Evolutionary conservation across 2,113 vertebrate species (phyloP).

Genomic region (Anas platyrhynchos): DNA sequence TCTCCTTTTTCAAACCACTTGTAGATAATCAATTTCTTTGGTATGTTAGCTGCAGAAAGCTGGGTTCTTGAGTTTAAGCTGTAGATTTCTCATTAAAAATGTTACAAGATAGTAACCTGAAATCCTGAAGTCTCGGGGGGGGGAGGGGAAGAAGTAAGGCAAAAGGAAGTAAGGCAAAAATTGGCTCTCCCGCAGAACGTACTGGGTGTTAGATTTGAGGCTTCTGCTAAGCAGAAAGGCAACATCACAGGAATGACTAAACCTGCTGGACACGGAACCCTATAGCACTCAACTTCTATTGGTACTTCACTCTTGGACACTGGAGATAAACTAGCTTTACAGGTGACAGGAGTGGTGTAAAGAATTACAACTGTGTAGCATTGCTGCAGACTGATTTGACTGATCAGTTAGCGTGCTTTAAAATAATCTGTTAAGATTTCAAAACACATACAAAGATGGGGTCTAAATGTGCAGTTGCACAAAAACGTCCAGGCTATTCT

Average conservation of each 20-base stretch:
- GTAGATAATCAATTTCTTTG: neutral
- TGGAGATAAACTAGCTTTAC: neutral
- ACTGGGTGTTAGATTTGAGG: neutral
- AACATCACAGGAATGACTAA: neutral
- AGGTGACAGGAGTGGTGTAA: neutral
- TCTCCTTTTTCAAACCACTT: neutral
- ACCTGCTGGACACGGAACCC: neutral
- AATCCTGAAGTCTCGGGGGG: neutral
- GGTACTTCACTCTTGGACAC: neutral
- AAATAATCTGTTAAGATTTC: neutral
- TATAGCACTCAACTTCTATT: neutral
- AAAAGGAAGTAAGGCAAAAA: neutral
- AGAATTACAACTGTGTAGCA: neutral
- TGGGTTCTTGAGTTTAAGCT: neutral
- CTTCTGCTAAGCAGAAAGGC: neutral
- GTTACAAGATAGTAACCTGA: neutral
- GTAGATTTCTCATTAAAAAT: neutral
- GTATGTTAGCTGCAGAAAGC: neutral
- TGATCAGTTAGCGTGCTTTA: neutral
- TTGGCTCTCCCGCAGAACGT: accelerated
- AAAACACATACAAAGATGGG: neutral
- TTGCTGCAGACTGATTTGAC: neutral
- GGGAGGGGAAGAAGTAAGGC: neutral
- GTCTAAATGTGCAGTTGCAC: neutral
- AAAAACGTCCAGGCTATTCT: neutral